These are phyloP conservation scores for Aegotheles bennettii DNA, from an alignment of 2,113 vertebrate species.

Conservation along the genomic window DNA sequence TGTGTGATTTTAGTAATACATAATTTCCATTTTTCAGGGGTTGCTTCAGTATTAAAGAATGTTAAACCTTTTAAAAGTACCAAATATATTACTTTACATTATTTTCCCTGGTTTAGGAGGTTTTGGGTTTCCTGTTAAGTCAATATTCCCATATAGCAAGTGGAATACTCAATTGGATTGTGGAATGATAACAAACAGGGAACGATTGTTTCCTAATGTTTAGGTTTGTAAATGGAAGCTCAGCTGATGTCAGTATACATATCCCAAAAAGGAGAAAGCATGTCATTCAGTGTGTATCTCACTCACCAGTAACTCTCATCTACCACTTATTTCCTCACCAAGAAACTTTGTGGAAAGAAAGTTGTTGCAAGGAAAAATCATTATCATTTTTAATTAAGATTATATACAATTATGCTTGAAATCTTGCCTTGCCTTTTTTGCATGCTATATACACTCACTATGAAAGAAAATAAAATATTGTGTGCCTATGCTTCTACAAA, in stretches of 20 bases:
- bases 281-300: background rate
- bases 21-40: background rate
- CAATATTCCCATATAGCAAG: background rate
- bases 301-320: background rate
- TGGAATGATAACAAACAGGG: background rate
- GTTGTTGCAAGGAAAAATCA: background rate
- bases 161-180: fast-evolving
- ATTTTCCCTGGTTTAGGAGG: background rate
- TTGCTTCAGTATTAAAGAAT: background rate
- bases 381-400: background rate
- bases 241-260: background rate
- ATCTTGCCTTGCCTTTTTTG: background rate
- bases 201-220: background rate
- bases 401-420: background rate
- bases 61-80: background rate
- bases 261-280: background rate
- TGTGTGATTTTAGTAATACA: background rate
- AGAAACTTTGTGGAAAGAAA: background rate
- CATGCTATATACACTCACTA: background rate
- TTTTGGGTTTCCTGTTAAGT: background rate
- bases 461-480: background rate
- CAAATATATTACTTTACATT: background rate
- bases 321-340: background rate
- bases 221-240: background rate
- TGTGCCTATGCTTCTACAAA: background rate